Conservation (phyloP, 2,113 vertebrate species). For the Tapirus terrestris region DNA sequence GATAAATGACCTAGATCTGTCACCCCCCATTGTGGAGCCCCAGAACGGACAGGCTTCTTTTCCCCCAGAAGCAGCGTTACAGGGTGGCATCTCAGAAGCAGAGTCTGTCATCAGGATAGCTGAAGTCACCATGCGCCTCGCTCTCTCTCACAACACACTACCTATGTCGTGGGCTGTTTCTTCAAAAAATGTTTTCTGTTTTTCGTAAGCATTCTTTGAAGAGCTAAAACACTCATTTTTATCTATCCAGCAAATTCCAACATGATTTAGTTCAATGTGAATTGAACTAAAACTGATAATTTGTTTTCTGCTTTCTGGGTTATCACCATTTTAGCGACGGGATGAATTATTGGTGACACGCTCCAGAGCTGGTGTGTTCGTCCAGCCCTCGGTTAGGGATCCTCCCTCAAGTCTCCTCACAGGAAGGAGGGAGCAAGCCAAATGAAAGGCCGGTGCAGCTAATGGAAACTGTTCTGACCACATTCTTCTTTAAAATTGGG, state of each 20-base stretch:
- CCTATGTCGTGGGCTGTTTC: neutral
- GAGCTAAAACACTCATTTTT: neutral
- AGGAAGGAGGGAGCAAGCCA: neutral
- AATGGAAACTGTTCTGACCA: neutral
- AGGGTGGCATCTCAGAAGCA: neutral
- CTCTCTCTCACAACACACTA: neutral
- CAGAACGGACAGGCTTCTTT: neutral
- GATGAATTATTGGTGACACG: neutral
- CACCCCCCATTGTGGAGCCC: neutral
- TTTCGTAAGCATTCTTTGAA: slow-evolving; percentile 5
- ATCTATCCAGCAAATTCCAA: neutral
- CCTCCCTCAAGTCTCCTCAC: neutral
- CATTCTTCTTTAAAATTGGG: slow-evolving; percentile 36
- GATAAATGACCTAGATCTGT: neutral
- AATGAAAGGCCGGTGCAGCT: neutral
- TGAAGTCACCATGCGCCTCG: neutral
- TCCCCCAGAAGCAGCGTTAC: neutral
- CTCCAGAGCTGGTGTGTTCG: neutral
- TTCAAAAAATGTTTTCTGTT: neutral
- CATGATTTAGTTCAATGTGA: neutral
- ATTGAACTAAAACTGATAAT: neutral
- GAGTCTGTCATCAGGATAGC: neutral
- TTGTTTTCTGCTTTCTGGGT: slow-evolving; percentile 28
- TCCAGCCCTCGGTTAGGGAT: neutral
- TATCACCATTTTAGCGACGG: neutral